Conservation (phyloP, 2,797 vertebrate species). For the Ambastaia sidthimunki region DNA sequence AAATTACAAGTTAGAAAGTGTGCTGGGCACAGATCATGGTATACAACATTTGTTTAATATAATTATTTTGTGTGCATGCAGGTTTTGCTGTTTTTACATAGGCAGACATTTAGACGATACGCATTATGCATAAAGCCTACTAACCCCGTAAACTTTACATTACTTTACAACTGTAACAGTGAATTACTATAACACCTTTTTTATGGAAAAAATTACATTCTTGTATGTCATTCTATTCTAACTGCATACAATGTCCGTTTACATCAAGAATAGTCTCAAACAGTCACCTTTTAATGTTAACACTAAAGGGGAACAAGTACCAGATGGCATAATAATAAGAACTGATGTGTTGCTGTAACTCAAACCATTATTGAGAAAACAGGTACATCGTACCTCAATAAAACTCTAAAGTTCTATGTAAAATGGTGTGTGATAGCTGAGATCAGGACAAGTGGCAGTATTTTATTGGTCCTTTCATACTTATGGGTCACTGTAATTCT, state of each 20-base stretch:
- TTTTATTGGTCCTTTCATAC: slow-evolving; percentile 4
- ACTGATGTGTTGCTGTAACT: slow-evolving; percentile 13
- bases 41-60: neutral
- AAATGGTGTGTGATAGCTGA: slow-evolving; percentile 8
- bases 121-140: neutral
- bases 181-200: neutral
- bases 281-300: slow-evolving; percentile 1
- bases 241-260: neutral
- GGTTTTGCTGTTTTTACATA: neutral
- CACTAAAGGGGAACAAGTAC: neutral
- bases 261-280: neutral
- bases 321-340: slow-evolving; percentile 15
- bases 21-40: neutral
- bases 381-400: slow-evolving; percentile 16
- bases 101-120: neutral
- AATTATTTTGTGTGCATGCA: neutral
- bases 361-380: slow-evolving; percentile 5
- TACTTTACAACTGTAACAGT: neutral
- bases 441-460: slow-evolving; percentile 17
- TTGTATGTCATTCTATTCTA: neutral
- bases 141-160: neutral
- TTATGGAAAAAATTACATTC: neutral
- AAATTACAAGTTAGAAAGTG: slow-evolving; percentile 15
- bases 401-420: slow-evolving; percentile 26
- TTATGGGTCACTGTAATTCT: neutral